Evolutionary conservation across 2,113 vertebrate genomes (phyloP).

Genomic region (Setophaga petechia): DNA sequence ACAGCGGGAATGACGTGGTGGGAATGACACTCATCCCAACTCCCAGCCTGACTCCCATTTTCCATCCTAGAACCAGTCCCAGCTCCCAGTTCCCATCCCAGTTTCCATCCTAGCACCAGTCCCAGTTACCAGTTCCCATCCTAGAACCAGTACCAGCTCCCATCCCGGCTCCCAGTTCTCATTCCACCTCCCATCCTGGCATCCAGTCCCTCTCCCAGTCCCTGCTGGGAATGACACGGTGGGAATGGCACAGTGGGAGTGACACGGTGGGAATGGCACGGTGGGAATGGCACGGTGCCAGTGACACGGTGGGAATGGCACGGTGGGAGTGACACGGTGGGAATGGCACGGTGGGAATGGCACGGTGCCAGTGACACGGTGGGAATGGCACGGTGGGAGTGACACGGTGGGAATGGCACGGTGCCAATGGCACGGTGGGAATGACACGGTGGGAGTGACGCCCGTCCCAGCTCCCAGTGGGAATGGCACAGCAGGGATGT

Average conservation of each 20-base stretch:
- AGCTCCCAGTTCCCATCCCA: background rate
- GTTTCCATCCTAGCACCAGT: too few relatives aligned
- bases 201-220: background rate
- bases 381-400: too few relatives aligned
- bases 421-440: too few relatives aligned
- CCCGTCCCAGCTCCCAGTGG: background rate
- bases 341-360: too few relatives aligned
- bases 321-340: too few relatives aligned
- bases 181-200: background rate
- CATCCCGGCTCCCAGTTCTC: background rate
- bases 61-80: background rate
- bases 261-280: too few relatives aligned
- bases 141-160: background rate
- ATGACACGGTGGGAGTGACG: too few relatives aligned
- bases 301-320: too few relatives aligned
- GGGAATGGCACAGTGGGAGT: background rate
- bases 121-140: too few relatives aligned
- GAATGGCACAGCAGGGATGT: accelerated
- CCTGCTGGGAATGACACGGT: background rate
- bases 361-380: too few relatives aligned
- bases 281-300: too few relatives aligned
- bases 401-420: too few relatives aligned
- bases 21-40: background rate
- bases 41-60: background rate
- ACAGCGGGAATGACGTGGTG: accelerated